Evolutionary conservation across 2,113 vertebrate genomes (phyloP).

Genomic region (Platichthys flesus): DNA sequence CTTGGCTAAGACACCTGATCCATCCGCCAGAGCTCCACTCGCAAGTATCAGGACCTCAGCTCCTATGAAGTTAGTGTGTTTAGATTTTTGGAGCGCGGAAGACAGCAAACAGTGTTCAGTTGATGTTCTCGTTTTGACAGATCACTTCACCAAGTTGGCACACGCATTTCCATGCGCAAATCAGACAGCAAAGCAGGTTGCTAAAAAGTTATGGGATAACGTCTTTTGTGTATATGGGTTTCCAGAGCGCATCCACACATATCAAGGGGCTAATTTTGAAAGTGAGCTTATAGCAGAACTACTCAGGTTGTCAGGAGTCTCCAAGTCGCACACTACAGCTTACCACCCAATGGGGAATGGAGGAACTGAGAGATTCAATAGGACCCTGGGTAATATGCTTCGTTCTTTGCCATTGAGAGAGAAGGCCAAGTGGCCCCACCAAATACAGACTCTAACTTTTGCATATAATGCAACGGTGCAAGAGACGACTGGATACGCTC

Average conservation of each 20-base stretch:
- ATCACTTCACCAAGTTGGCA: constrained; percentile 22
- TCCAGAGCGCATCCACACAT: not conserved
- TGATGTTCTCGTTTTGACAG: constrained; percentile 9
- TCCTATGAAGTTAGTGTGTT: constrained; percentile 28
- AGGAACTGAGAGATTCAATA: not conserved
- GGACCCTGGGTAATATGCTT: no score
- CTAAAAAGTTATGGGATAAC: constrained; percentile 10
- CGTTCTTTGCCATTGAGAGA: no score
- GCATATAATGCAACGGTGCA: no score
- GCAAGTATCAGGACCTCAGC: constrained; percentile 11
- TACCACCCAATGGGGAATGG: constrained; percentile 9
- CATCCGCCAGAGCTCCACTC: not conserved
- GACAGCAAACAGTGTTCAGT: not conserved
- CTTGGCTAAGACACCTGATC: not conserved
- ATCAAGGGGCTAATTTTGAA: constrained; percentile 8
- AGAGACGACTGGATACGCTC: no score
- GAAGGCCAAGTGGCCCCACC: no score
- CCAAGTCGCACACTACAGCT: constrained; percentile 1
- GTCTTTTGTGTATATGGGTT: constrained; percentile 24
- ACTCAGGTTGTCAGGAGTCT: not conserved
- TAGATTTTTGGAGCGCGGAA: constrained; percentile 21
- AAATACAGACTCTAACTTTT: no score
- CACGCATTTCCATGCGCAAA: constrained; percentile 1
- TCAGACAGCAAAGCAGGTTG: constrained; percentile 20
- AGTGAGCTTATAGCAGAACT: constrained; percentile 22